Base-by-base conservation (phyloP, 2,797 vertebrate species). In the Cyclopterus lumpus region DNA sequence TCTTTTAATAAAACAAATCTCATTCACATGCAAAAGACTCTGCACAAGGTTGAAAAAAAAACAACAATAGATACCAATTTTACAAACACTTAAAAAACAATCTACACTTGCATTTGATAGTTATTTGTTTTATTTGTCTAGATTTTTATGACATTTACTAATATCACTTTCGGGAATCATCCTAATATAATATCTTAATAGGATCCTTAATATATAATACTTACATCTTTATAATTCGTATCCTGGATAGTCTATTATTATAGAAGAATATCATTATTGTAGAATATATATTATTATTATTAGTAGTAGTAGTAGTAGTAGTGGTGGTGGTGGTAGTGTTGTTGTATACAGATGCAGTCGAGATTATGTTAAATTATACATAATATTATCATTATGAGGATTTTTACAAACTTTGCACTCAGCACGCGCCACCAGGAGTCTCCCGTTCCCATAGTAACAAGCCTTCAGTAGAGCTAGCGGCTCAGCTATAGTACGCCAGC, bases 341-440 rank as follows among this genome's bases (percentile, higher is more conserved):
- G 26, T 40, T 44, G 55, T 66, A 57, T 64, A 59, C 5, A 38
- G 5, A 32, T 16, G 8, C 8, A 7, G 30, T 26, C 5, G 42
- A 66, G n/a, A 48, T 24, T 12, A 6, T 36, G 8, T 24, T 9
- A 26, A 24, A 24, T 5, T 51, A 24, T 24, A 5, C 22, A 24
- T 20, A 2, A 36, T 36, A 3, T 44, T 36, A 30, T 36, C 46
- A 30, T 40, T 71, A 20, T 49, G n/a, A 62, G 11, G 3, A 49
- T 6, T 38, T 26, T 26, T 4, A 18, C 5, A 20, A 49, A 12
- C 8, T 55, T 55, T 72, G 14, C 67, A 51, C 67, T 90, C 82
- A 66, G 51, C 75, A 51, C 32, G 82, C 71, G 71, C 94, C 93
- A 94, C 91, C 77, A 93, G 91, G 92, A 94, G 93, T 93, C 93